A percentile compares a stretch with the other conserved stretches of the same genome.
phyloP scores from a whole-genome alignment of 2,888 invertebrate genomes.

The Neoitamus cyanurus region DNA sequence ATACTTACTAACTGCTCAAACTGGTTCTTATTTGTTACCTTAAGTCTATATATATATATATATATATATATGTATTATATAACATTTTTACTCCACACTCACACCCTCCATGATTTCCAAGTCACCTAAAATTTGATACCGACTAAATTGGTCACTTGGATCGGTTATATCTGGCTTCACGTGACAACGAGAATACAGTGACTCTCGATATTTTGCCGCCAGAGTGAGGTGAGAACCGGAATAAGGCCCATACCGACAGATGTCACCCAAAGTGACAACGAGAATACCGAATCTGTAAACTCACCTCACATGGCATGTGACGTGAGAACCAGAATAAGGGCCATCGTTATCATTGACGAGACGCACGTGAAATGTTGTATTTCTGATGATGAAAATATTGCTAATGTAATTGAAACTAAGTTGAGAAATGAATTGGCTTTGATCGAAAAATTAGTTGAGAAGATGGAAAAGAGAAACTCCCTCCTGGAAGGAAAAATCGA shows the following conservation, averaged over 20 bases:
- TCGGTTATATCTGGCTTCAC: neutral
- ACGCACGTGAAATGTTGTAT: no score
- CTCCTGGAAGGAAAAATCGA: no score
- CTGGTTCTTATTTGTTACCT: neutral
- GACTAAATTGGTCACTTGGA: neutral
- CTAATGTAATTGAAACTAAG: no score
- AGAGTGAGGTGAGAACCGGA: no score
- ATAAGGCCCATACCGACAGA: neutral
- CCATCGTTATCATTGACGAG: no score
- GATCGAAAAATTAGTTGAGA: no score
- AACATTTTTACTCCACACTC: neutral
- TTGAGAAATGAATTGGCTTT: no score
- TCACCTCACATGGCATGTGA: no score
- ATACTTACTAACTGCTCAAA: neutral
- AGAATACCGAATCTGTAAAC: neutral
- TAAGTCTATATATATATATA: neutral
- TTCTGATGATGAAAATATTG: no score
- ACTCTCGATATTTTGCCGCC: neutral
- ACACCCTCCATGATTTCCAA: neutral
- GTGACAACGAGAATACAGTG: neutral
- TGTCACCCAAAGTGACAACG: neutral
- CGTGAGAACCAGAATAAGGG: no score
- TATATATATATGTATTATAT: no score
- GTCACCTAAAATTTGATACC: neutral
- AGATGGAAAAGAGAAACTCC: no score